Evolutionary conservation across 2,888 invertebrate genomes (phyloP).

Genomic region (Syrista parreyssii): DNA sequence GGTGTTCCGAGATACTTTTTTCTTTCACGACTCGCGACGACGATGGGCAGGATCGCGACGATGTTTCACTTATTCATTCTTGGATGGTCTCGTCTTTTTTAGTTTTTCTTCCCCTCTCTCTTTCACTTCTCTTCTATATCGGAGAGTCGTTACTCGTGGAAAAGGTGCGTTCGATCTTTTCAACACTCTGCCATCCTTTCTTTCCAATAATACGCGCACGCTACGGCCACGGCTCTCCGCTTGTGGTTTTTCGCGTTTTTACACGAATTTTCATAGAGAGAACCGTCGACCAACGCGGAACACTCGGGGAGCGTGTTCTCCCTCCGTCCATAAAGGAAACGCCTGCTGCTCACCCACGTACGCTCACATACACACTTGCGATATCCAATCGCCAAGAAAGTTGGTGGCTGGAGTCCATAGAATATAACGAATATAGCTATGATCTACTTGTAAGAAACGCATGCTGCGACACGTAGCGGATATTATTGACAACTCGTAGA

Average conservation of each 20-base stretch:
- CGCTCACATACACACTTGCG: conserved; percentile 21
- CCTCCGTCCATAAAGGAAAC: conserved; percentile 35
- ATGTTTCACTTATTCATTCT: background rate
- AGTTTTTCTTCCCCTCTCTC: conserved; percentile 8
- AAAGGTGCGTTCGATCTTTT: background rate
- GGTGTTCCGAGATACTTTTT: conserved; percentile 13
- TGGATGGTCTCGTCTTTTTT: background rate
- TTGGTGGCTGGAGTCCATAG: background rate
- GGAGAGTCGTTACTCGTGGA: background rate
- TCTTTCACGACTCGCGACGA: background rate
- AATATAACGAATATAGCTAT: background rate
- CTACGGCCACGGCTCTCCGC: background rate
- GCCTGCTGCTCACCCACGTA: conserved; percentile 39
- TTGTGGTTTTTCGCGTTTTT: background rate
- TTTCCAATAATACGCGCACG: background rate
- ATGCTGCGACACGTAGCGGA: background rate
- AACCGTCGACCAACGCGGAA: background rate
- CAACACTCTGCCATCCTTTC: background rate
- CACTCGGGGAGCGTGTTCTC: conserved; percentile 21
- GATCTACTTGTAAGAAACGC: background rate
- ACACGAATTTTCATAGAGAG: conserved; percentile 17
- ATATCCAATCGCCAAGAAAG: background rate
- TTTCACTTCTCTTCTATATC: background rate
- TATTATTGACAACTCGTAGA: background rate
- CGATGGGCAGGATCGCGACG: background rate